These are phyloP conservation scores for Crossaster papposus DNA, from an alignment of 53 echinoderm and acorn worm species.

Conservation along the genomic window DNA sequence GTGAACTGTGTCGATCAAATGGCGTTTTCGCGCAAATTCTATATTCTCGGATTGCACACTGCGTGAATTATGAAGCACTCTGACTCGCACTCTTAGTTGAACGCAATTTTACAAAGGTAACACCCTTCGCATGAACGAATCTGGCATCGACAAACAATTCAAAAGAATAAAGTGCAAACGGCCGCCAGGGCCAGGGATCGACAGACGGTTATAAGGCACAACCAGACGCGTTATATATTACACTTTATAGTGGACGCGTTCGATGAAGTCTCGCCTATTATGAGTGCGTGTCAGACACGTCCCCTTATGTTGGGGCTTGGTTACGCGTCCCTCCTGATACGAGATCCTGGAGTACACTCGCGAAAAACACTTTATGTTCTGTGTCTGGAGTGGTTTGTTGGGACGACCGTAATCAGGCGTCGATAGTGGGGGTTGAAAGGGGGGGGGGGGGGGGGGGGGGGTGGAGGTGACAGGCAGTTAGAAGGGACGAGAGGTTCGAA, in stretches of 20 bases:
- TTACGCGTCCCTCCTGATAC: not conserved
- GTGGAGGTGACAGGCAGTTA: not conserved
- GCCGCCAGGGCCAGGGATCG: not conserved
- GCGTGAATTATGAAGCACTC: no score
- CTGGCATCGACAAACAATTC: no score
- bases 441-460: no score
- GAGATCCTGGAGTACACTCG: slow-evolving; percentile 7
- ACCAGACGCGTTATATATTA: not conserved
- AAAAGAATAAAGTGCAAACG: no score
- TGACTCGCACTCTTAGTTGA: no score
- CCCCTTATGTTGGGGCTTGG: not conserved
- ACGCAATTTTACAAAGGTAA: no score
- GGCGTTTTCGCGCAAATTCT: no score
- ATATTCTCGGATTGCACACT: no score
- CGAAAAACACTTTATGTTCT: slow-evolving; percentile 19
- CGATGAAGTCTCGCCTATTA: not conserved
- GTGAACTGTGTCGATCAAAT: no score
- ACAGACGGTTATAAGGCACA: not conserved
- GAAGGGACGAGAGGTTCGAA: not conserved
- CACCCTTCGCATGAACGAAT: no score
- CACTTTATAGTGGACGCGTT: not conserved
- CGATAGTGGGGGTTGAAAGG: no score
- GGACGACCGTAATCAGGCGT: not conserved
- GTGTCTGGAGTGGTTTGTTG: not conserved
- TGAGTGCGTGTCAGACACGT: not conserved